phyloP scores from a whole-genome alignment of 2,113 vertebrate genomes.

The Oceanites oceanicus region DNA sequence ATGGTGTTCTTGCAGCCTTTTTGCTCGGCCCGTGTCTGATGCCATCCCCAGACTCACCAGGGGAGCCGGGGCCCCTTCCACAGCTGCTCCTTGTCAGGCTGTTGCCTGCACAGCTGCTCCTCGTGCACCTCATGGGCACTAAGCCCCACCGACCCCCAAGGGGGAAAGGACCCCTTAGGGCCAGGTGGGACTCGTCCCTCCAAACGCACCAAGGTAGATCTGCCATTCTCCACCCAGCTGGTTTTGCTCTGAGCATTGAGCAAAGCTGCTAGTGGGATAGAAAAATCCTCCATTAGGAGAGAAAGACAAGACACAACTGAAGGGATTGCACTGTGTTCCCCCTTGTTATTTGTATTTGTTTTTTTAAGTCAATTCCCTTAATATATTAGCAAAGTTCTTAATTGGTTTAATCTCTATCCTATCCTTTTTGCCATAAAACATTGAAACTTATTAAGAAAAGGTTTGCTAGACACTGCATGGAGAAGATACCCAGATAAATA shows the following conservation, averaged over 20 bases:
- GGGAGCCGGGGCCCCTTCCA: not conserved
- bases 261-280: not conserved
- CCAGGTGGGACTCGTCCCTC: not conserved
- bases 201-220: not conserved
- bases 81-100: not conserved
- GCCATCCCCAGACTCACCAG: too few species aligned
- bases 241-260: not conserved
- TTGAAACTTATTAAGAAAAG: not conserved
- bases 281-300: not conserved
- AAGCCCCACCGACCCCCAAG: not conserved
- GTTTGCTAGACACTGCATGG: fast-evolving
- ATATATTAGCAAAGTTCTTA: not conserved
- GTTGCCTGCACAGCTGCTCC: not conserved
- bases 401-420: not conserved
- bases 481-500: not conserved
- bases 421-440: not conserved
- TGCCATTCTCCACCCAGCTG: not conserved
- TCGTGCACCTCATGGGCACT: fast-evolving
- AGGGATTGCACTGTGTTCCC: fast-evolving
- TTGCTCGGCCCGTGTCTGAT: fast-evolving
- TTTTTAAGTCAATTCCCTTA: not conserved
- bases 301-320: not conserved
- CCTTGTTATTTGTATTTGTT: not conserved
- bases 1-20: fast-evolving
- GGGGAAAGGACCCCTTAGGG: fast-evolving